Conservation (phyloP, 1,140 invertebrate genomes). For the Bicyclus anynana region DNA sequence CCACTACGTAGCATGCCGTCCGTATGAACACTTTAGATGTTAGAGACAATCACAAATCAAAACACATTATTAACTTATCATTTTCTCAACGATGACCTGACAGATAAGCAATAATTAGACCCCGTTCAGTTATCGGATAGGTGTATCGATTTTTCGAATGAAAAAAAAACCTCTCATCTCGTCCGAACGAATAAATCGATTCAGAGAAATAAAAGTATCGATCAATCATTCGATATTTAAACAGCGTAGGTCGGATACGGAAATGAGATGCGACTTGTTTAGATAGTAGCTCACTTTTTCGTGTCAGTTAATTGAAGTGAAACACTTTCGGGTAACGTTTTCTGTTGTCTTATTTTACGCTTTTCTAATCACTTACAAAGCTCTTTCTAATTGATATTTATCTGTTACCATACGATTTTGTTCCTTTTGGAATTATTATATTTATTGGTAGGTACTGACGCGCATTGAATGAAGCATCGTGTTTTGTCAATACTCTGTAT, state of each 20-base stretch:
- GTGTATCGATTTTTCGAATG: conserved; percentile 70
- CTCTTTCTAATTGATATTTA: conserved; percentile 4
- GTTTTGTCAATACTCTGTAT: too few relatives aligned
- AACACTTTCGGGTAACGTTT: neutral
- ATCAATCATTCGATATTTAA: conserved; percentile 69
- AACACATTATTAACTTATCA: conserved; percentile 19
- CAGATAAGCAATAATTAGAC: conserved; percentile 72
- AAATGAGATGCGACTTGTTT: conserved; percentile 34
- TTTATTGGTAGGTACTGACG: neutral
- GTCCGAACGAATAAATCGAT: conserved; percentile 60
- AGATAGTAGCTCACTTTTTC: conserved; percentile 14
- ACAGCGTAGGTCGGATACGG: conserved; percentile 47
- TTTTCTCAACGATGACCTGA: conserved; percentile 51
- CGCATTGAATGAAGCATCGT: too few relatives aligned
- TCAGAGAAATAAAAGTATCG: conserved; percentile 62
- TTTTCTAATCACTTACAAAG: neutral
- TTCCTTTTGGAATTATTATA: neutral
- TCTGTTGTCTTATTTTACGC: neutral
- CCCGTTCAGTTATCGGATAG: conserved; percentile 61
- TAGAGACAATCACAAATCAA: conserved; percentile 14
- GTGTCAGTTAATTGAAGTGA: conserved; percentile 12
- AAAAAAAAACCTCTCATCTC: conserved; percentile 57
- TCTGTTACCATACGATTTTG: neutral
- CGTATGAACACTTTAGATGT: conserved; percentile 5
- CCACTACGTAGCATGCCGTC: neutral